Percentiles rank a stretch among this genome's conserved stretches.
Evolutionary conservation across 64 coral and sea anemone species (phyloP).

Genomic region (Stichodactyla mertensii): DNA sequence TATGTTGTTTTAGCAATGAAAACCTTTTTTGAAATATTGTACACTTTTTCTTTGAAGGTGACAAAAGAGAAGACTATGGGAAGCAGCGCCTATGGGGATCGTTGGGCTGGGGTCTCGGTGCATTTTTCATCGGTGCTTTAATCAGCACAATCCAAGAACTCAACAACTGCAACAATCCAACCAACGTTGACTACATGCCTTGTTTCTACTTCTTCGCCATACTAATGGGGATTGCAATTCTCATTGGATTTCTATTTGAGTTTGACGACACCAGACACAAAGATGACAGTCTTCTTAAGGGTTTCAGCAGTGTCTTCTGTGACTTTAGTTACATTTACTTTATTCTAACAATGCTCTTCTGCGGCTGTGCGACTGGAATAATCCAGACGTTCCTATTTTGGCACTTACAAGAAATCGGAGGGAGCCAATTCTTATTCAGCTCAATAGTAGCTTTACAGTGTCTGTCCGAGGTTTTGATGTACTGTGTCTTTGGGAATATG

Average conservation of each 20-base stretch:
- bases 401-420: conserved; percentile 86
- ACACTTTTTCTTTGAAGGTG: conserved; percentile 7
- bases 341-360: conserved; percentile 65
- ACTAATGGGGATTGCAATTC: conserved; percentile 64
- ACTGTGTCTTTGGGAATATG: conserved; percentile 46
- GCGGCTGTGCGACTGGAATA: conserved; percentile 67
- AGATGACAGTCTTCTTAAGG: conserved; percentile 29
- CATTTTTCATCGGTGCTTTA: conserved; percentile 73
- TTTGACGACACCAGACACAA: conserved; percentile 58
- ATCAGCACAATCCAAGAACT: conserved; percentile 57
- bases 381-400: conserved; percentile 84
- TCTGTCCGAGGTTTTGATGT: conserved; percentile 59
- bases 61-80: conserved; percentile 68
- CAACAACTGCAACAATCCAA: conserved; percentile 65
- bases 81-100: conserved; percentile 91
- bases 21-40: not conserved
- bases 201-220: conserved; percentile 87
- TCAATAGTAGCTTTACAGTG: conserved; percentile 67
- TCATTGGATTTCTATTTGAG: conserved; percentile 62
- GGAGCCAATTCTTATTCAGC: conserved; percentile 87
- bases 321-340: conserved; percentile 61
- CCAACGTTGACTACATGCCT: conserved; percentile 71
- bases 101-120: conserved; percentile 68
- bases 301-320: conserved; percentile 29
- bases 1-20: too few species aligned